Conservation (phyloP, 2,888 invertebrate genomes). For the Toxonevra muliebris region DNA sequence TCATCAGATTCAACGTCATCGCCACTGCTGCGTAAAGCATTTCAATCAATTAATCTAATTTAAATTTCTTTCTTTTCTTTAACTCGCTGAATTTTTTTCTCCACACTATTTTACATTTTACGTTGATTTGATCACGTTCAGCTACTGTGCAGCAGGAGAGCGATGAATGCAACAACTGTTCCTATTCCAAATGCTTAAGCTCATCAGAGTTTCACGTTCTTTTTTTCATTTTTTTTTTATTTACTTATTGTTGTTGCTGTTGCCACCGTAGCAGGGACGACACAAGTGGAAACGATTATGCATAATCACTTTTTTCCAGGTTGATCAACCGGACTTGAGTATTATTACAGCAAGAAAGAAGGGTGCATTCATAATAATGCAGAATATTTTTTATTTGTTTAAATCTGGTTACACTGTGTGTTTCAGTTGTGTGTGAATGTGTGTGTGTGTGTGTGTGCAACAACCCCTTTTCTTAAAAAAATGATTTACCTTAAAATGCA, state of each 20-base stretch:
- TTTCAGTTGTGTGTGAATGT: background rate
- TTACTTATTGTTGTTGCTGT: constrained; percentile 6
- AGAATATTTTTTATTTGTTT: constrained; percentile 2
- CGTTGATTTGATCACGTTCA: background rate
- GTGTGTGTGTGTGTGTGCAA: background rate
- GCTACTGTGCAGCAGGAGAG: constrained; percentile 11
- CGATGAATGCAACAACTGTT: constrained; percentile 32
- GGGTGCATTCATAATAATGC: constrained; percentile 21
- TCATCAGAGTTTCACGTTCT: constrained; percentile 42
- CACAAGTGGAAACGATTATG: constrained; percentile 49
- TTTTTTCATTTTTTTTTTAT: constrained; percentile 6
- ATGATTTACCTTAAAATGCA: background rate
- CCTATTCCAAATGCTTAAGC: constrained; percentile 42
- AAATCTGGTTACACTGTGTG: background rate
- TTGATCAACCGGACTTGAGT: constrained; percentile 44
- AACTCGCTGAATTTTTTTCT: constrained; percentile 8
- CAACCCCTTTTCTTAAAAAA: constrained; percentile 5
- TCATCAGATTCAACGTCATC: constrained; percentile 30
- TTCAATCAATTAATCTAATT: constrained; percentile 64
- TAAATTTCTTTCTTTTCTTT: constrained; percentile 48
- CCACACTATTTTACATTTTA: background rate
- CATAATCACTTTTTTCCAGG: constrained; percentile 50
- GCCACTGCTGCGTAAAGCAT: constrained; percentile 40
- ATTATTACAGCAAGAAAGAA: constrained; percentile 32
- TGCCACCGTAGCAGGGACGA: constrained; percentile 18